Percentiles rank a stretch among this genome's conserved stretches.
These are phyloP conservation scores for Urosaurus nigricauda DNA, from an alignment of 2,797 vertebrate genomes.

Conservation along the genomic window DNA sequence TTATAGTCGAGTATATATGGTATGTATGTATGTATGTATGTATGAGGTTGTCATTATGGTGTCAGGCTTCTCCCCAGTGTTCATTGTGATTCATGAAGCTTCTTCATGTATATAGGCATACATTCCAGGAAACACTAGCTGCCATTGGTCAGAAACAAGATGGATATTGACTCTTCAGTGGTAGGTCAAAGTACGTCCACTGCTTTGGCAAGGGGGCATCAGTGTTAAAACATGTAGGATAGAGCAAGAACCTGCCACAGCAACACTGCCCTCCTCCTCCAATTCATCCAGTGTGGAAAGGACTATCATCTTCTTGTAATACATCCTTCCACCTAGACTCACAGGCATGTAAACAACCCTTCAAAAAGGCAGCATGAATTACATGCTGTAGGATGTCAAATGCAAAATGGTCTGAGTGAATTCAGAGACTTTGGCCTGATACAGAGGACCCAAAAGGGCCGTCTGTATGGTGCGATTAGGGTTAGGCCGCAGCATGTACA, in stretches of 20 bases:
- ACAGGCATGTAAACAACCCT: neutral
- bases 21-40: no score
- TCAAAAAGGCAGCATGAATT: neutral
- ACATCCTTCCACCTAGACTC: neutral
- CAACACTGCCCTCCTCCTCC: neutral
- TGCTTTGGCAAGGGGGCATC: no score
- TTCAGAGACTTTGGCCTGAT: no score
- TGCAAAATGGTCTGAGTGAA: neutral
- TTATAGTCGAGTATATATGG: no score
- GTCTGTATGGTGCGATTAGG: no score
- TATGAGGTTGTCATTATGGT: neutral
- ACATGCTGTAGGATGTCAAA: neutral
- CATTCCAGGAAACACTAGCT: neutral
- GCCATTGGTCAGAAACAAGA: neutral
- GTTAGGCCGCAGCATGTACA: no score
- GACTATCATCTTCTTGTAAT: neutral
- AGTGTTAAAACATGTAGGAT: no score
- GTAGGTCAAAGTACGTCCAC: no score
- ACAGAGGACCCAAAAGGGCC: no score
- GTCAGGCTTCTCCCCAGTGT: neutral
- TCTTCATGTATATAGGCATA: neutral
- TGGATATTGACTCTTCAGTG: no score
- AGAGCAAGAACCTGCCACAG: no score
- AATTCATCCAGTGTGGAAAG: neutral
- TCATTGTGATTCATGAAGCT: no score